phyloP scores from a whole-genome alignment of 2,888 invertebrate species.

The Idaea aversata region DNA sequence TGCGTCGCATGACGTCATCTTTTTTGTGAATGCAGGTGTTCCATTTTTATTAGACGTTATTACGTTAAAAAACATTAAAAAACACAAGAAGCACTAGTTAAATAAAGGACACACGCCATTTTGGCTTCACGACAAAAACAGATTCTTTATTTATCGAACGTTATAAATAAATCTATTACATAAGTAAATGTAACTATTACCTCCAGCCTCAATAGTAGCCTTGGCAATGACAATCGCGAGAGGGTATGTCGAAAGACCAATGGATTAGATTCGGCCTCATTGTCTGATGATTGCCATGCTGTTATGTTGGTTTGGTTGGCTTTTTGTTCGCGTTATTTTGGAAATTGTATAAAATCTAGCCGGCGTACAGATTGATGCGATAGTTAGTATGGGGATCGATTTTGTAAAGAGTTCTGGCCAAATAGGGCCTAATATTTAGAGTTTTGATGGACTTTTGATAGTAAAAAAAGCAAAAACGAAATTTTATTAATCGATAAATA shows the following conservation, averaged over 20 bases:
- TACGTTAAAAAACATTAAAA: no score
- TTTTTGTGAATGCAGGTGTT: no score
- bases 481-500: no score
- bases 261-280: constrained; percentile 36
- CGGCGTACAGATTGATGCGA: not conserved
- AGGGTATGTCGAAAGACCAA: constrained; percentile 40
- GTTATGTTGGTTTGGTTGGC: constrained; percentile 13
- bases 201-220: constrained; percentile 35
- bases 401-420: no score
- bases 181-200: constrained; percentile 16
- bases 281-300: constrained; percentile 25
- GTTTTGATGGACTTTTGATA: no score
- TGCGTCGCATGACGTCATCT: no score
- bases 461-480: no score
- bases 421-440: no score
- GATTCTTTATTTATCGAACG: constrained; percentile 18
- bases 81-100: no score
- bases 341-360: not conserved
- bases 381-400: no score
- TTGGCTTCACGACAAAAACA: constrained; percentile 8
- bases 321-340: not conserved
- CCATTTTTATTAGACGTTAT: no score
- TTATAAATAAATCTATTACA: constrained; percentile 2
- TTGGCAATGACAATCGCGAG: constrained; percentile 50
- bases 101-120: no score